phyloP scores from a whole-genome alignment of 1,140 invertebrate species.

The Phortica variegata region DNA sequence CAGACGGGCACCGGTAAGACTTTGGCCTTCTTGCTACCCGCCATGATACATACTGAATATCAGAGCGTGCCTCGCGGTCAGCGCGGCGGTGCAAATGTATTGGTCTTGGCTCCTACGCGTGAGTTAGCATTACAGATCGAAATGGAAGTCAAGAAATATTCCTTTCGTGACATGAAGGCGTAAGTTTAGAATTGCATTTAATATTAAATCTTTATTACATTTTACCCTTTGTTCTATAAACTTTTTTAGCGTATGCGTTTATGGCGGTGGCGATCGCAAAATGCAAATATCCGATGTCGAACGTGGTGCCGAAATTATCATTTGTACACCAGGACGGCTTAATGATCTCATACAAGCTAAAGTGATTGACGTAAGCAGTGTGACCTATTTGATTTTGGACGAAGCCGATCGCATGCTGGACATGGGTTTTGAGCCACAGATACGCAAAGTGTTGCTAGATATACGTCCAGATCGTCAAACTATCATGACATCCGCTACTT shows the following conservation, averaged over 20 bases:
- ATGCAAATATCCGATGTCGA: slow-evolving; percentile 72
- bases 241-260: slow-evolving; percentile 72
- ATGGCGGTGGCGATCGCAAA: slow-evolving; percentile 78
- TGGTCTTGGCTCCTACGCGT: slow-evolving; percentile 86
- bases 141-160: slow-evolving; percentile 83
- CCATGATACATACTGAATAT: slow-evolving; percentile 83
- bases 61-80: slow-evolving; percentile 69
- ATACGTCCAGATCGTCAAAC: slow-evolving; percentile 79
- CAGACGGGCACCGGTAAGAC: slow-evolving; percentile 92
- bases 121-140: slow-evolving; percentile 91
- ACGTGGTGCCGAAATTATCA: slow-evolving; percentile 82
- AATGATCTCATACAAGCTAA: slow-evolving; percentile 74
- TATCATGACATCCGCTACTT: slow-evolving; percentile 86
- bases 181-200: slow-evolving; percentile 52
- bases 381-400: slow-evolving; percentile 90
- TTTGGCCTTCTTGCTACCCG: slow-evolving; percentile 86
- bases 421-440: slow-evolving; percentile 87
- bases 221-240: neutral
- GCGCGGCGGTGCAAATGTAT: slow-evolving; percentile 77
- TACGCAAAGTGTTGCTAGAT: slow-evolving; percentile 76
- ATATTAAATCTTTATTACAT: slow-evolving; percentile 2
- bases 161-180: slow-evolving; percentile 80
- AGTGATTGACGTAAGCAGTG: slow-evolving; percentile 69
- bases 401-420: slow-evolving; percentile 83
- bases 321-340: slow-evolving; percentile 85